Percentiles rank a stretch among this genome's conserved stretches.
Conservation (phyloP, 2,113 vertebrate species). For the Harpagus bidentatus region DNA sequence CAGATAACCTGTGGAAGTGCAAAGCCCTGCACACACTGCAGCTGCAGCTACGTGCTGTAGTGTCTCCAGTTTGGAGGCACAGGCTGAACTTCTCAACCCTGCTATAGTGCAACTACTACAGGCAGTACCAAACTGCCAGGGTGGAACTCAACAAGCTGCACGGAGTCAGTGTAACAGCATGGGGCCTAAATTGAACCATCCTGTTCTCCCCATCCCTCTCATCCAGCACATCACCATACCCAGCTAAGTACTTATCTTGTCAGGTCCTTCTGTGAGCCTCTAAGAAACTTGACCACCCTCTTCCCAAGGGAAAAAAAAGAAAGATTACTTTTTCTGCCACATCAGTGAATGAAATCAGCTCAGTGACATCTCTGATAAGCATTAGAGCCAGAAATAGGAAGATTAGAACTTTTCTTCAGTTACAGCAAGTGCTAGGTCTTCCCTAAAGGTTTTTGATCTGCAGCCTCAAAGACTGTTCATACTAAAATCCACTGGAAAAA, state of each 20-base stretch:
- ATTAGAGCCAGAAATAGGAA: neutral
- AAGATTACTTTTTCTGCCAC: neutral
- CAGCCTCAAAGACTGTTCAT: neutral
- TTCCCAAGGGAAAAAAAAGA: neutral
- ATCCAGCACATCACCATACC: neutral
- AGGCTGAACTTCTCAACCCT: neutral
- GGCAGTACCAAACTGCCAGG: neutral
- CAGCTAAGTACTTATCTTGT: neutral
- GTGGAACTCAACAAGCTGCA: neutral
- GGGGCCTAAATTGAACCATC: neutral
- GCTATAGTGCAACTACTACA: neutral
- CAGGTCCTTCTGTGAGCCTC: neutral
- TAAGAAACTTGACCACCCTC: neutral
- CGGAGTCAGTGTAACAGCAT: neutral
- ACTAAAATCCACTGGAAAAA: neutral
- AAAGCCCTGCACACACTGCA: neutral
- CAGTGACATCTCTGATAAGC: neutral
- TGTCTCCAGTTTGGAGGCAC: neutral
- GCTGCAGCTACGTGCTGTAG: neutral
- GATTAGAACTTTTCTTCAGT: neutral
- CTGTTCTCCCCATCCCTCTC: neutral
- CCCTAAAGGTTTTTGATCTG: neutral
- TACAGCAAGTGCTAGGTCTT: neutral
- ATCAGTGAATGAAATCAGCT: neutral
- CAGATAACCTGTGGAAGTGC: neutral